Evolutionary conservation across 2,888 invertebrate genomes (phyloP).

Genomic region (Itoplectis maculator): DNA sequence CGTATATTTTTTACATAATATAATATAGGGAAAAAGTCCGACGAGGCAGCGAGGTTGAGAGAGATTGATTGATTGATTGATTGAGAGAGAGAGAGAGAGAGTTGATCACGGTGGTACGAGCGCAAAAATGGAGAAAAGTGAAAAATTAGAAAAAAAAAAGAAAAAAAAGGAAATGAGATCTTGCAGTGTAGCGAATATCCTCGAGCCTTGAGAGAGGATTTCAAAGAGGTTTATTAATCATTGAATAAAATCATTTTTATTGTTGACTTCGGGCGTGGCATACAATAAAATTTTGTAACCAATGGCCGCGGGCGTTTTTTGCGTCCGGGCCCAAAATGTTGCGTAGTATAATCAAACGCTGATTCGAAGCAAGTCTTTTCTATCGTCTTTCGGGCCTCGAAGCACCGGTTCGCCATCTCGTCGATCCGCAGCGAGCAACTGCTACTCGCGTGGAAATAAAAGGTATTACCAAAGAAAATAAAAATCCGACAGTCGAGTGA

Average conservation of each 20-base stretch:
- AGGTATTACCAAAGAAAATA: not conserved
- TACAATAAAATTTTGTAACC: slow-evolving; percentile 82
- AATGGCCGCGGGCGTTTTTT: slow-evolving; percentile 76
- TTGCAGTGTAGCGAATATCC: slow-evolving; percentile 57
- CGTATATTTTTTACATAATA: slow-evolving; percentile 83
- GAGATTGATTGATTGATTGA: too few species aligned
- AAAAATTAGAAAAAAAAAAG: slow-evolving; percentile 51
- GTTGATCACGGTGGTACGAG: slow-evolving; percentile 48
- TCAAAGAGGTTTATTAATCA: slow-evolving; percentile 59
- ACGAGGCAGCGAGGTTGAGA: not conserved
- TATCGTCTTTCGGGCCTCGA: slow-evolving; percentile 74
- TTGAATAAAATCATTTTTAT: slow-evolving; percentile 79
- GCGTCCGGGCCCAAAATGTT: slow-evolving; percentile 79
- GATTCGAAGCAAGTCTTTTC: slow-evolving; percentile 78
- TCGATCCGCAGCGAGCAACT: not conserved
- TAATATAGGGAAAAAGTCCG: slow-evolving; percentile 71
- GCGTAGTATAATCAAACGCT: slow-evolving; percentile 83
- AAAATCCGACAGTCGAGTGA: not conserved
- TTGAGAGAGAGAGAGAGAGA: slow-evolving; percentile 25
- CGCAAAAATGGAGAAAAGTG: slow-evolving; percentile 58
- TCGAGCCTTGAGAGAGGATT: slow-evolving; percentile 72
- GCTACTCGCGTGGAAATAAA: not conserved
- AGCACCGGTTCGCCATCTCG: slow-evolving; percentile 10
- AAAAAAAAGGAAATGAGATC: not conserved
- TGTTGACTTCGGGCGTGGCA: slow-evolving; percentile 81